Evolutionary conservation across 1,140 invertebrate species (phyloP), one percentile per base, ranked within the genome.

Genomic region (Achroia grisella): DNA sequence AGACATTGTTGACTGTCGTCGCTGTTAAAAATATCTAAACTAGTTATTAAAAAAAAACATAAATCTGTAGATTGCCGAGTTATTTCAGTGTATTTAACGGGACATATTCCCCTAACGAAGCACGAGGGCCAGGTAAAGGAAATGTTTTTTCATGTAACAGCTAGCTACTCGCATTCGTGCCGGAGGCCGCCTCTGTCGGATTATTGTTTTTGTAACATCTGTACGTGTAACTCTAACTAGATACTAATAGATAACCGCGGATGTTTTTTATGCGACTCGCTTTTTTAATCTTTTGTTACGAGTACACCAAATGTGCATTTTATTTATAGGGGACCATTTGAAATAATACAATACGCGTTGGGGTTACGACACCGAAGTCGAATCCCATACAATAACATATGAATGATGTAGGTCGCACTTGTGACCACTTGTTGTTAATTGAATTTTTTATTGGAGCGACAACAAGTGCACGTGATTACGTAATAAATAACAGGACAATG

Each of bases 171-270:
- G 41, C 44, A 39, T 65, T 65, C 79, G 71, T 79, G 79, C 56
- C 63, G 52, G 46, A 33, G 52, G 40, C 49, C 28, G 40, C 39
- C 46, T 36, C 37, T 12, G 44, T 41, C 44, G 68, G 79, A 83
- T 83, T 79, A 82, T 78, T 78, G 74, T 79, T 76, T 75, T 52
- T 61, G 62, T 79, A 84, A 79, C 80, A 84, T 84, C 80, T 84
- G 77, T 79, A 78, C 66, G 48, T 66, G 71, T 73, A 81, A 79
- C 69, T 72, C 71, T 78, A 84, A 84, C 77, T 82, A 80, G 80
- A 84, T 82, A 84, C 76, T 77, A 79, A 84, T 84, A 84, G 80
- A 80, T 80, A 80, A 82, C 77, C 78, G 69, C 77, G 72, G 77
- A 75, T 82, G 80, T 60, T 84, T 84, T 84, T 84, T 84, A 84